phyloP scores from a whole-genome alignment of 2,888 invertebrate genomes.

The Tetramorium bicarinatum region DNA sequence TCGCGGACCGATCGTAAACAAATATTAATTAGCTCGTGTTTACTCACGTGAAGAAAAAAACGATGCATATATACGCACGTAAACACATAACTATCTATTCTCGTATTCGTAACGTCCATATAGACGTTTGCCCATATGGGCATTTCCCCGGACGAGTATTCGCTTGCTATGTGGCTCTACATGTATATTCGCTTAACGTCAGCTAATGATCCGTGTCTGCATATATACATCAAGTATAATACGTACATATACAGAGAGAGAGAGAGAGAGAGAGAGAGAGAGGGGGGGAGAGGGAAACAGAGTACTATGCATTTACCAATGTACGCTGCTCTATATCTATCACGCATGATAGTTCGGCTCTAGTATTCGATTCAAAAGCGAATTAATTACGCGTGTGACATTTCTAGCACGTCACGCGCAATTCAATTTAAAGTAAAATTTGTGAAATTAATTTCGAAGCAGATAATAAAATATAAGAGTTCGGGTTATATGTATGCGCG shows the following conservation, averaged over 20 bases:
- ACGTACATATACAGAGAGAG: conserved; percentile 6
- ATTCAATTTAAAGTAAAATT: conserved; percentile 25
- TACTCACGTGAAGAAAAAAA: conserved; percentile 11
- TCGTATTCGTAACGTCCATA: conserved; percentile 8
- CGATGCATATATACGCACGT: not conserved
- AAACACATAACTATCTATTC: conserved; percentile 1
- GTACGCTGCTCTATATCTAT: conserved; percentile 19
- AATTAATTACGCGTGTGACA: conserved; percentile 29
- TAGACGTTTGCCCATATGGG: not conserved
- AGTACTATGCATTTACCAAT: conserved; percentile 22
- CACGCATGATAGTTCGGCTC: conserved; percentile 22
- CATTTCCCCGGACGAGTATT: conserved; percentile 43
- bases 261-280: conserved; percentile 7
- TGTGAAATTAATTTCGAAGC: conserved; percentile 7
- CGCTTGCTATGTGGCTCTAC: conserved; percentile 39
- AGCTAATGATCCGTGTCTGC: conserved; percentile 48
- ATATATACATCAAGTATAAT: conserved; percentile 38
- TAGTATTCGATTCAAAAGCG: conserved; percentile 41
- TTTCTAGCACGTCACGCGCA: conserved; percentile 10
- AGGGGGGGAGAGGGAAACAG: not conserved
- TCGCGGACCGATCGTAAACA: conserved; percentile 3
- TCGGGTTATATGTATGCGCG: not conserved
- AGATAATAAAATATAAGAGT: conserved; percentile 1
- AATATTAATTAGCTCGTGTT: conserved; percentile 34
- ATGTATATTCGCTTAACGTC: conserved; percentile 41